Evolutionary conservation across 2,888 invertebrate species (phyloP).

Genomic region (Prenolepis imparis): DNA sequence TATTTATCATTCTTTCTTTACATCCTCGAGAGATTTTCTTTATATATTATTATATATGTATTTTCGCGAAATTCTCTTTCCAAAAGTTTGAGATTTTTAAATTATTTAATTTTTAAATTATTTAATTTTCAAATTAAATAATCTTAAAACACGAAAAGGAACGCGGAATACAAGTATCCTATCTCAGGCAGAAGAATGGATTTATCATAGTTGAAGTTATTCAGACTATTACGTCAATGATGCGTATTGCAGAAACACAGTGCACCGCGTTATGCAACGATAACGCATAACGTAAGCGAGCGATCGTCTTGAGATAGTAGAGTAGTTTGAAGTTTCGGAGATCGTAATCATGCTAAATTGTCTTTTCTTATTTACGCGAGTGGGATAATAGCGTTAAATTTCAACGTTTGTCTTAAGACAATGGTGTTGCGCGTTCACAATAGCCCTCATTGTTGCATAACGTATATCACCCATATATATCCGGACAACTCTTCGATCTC

Average conservation of each 20-base stretch:
- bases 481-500: constrained; percentile 5
- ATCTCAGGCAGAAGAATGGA: neutral
- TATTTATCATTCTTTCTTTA: neutral
- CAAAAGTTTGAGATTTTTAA: neutral
- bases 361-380: constrained; percentile 43
- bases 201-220: constrained; percentile 14
- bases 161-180: neutral
- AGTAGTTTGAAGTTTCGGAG: constrained; percentile 28
- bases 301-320: constrained; percentile 18
- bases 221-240: neutral
- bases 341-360: constrained; percentile 41
- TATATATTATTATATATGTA: neutral
- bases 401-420: constrained; percentile 49
- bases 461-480: constrained; percentile 47
- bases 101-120: neutral
- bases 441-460: constrained; percentile 71
- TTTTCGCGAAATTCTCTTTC: neutral
- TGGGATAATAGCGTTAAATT: constrained; percentile 60
- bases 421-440: constrained; percentile 54
- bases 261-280: neutral
- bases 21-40: neutral
- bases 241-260: neutral
- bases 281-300: neutral
- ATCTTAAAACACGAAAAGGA: neutral
- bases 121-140: neutral